Evolutionary conservation across 92 coral and sea anemone genomes (phyloP).

Genomic region (Zoanthus gigantus): DNA sequence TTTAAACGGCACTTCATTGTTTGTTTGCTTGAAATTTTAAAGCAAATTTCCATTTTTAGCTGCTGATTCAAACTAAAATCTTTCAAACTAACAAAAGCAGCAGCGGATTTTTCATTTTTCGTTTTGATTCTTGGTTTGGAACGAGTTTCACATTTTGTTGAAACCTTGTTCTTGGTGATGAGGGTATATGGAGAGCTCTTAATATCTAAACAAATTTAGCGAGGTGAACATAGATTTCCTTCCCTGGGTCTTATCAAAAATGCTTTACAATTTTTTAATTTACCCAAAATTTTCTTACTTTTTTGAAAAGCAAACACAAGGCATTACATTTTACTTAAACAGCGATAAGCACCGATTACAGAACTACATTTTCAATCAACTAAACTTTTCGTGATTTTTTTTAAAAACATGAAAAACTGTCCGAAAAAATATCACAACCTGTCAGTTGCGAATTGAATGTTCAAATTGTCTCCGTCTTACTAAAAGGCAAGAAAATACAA

Average conservation of each 20-base stretch:
- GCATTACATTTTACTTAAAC: neutral
- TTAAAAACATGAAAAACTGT: neutral
- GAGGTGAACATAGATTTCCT: neutral
- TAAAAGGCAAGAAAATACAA: neutral
- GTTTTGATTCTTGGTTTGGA: neutral
- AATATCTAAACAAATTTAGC: neutral
- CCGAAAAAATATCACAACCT: neutral
- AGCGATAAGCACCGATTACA: neutral
- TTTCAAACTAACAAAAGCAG: conserved; percentile 11
- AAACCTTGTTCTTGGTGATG: too few relatives aligned
- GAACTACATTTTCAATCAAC: neutral
- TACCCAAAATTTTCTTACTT: neutral
- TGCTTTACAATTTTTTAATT: neutral
- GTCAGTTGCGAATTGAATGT: neutral
- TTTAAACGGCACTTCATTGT: conserved; percentile 34
- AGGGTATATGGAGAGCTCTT: neutral
- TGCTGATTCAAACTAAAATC: conserved; percentile 16
- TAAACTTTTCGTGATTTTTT: neutral
- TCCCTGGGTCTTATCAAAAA: neutral
- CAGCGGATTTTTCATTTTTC: conserved; percentile 2
- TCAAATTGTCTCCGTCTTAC: neutral
- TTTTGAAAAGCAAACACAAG: neutral
- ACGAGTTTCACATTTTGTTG: too few relatives aligned
- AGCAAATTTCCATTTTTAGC: conserved; percentile 30
- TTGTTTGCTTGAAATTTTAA: conserved; percentile 22